Evolutionary conservation across 1,140 invertebrate genomes (phyloP), one percentile per base, ranked within the genome.

Genomic region (Aleiodes sp.): DNA sequence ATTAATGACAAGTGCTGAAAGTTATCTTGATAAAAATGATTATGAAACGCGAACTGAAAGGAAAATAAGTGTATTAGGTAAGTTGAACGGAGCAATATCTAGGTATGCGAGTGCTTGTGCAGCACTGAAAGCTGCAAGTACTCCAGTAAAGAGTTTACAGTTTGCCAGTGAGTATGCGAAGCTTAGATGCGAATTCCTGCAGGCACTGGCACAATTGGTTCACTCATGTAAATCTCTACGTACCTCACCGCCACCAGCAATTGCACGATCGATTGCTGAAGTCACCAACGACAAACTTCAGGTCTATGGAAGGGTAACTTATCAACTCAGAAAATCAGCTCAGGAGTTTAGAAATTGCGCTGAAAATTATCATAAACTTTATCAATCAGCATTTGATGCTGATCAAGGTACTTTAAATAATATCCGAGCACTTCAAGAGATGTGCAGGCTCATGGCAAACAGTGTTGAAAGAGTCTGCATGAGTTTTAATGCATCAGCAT

Each of bases 371-470:
- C 92, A 91, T 68, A 91, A 91, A 70, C 87, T 98, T 0, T 97
- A 97, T 79, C 92, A 96, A 79, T 94, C 94, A 14, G 94, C 95
- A 37, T 98, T 98, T 87, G 95, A 98, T 88, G 96, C 96, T 8
- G 96, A 98, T 87, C 90, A 92, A 35, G 89, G 90, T 8, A 94
- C 94, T n/a, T 83, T 97, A 56, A 86, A 91, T 31, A 95, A 96
- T 76, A 90, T 98, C 64, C 88, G 88, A 82, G 86, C 91, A 71
- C 87, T 94, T 24, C 93, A 95, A 79, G 92, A 95, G 85, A 90
- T 92, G 68, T 94, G 93, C 79, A 85, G 90, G 12, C 84, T 95
- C 24, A 84, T 95, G 70, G 91, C 92, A 1, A 89, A 93, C 56
- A 93, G 92, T 68, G 89, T 95, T 21, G 94, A 95, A 79, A 88